Conservation (phyloP, 1,140 invertebrate species). For the Micrasema longulum region DNA sequence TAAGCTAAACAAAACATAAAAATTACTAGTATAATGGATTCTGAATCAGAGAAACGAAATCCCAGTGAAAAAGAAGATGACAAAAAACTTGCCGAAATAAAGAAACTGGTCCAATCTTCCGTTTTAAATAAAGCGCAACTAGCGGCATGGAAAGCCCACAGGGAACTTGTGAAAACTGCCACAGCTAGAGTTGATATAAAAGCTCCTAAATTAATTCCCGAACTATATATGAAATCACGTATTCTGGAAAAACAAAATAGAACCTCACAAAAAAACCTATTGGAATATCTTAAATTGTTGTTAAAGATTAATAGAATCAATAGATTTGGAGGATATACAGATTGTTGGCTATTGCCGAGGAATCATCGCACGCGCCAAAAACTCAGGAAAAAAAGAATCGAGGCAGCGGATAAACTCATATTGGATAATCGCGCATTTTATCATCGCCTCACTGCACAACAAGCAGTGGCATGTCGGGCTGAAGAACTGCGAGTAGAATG, state of each 20-base stretch:
- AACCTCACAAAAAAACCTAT: background rate
- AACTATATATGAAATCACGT: conserved; percentile 32
- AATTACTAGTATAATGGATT: too few species aligned
- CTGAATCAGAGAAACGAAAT: too few species aligned
- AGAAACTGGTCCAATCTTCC: conserved; percentile 1
- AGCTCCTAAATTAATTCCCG: conserved; percentile 13
- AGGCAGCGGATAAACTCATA: background rate
- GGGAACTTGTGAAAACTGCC: background rate
- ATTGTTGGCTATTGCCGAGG: conserved; percentile 30
- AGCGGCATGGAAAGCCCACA: conserved; percentile 11
- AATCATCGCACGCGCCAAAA: conserved; percentile 9
- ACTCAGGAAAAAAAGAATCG: conserved; percentile 14
- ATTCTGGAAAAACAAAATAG: conserved; percentile 19
- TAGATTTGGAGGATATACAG: conserved; percentile 7
- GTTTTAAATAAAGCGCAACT: conserved; percentile 5
- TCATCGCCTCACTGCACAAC: background rate
- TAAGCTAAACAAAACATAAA: too few species aligned
- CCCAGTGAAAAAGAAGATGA: background rate
- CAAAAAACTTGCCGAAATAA: background rate
- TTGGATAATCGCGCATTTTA: conserved; percentile 18
- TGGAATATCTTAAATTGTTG: conserved; percentile 17
- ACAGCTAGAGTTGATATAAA: conserved; percentile 15
- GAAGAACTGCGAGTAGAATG: conserved; percentile 19
- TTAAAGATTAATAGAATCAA: conserved; percentile 15
- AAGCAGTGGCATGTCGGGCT: background rate